A percentile compares a stretch with the other conserved stretches of the same genome.
These are phyloP conservation scores for Hemicrepidius hirtus DNA, from an alignment of 2,888 invertebrate genomes.

Conservation along the genomic window DNA sequence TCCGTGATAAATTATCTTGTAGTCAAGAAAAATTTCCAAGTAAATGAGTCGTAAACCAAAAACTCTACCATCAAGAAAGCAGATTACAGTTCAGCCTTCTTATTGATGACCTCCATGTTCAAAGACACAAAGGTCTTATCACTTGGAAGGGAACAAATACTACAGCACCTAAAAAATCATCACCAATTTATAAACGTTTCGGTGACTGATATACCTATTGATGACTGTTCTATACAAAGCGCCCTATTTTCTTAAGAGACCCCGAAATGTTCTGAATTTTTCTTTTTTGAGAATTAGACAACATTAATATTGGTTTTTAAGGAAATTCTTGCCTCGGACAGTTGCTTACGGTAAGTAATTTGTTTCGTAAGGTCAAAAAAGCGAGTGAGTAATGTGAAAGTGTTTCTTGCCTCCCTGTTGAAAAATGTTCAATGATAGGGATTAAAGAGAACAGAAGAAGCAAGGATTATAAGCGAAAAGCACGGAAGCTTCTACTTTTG, in stretches of 20 bases:
- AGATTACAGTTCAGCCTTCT: slow-evolving; percentile 70
- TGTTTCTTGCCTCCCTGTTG: slow-evolving; percentile 46
- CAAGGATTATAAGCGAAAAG: slow-evolving; percentile 34
- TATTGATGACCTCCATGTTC: slow-evolving; percentile 71
- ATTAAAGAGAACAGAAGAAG: slow-evolving; percentile 37
- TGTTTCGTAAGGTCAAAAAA: slow-evolving; percentile 50
- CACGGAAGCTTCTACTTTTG: slow-evolving; percentile 34
- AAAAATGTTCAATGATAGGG: slow-evolving; percentile 47
- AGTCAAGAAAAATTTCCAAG: slow-evolving; percentile 57
- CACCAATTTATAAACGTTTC: slow-evolving; percentile 66
- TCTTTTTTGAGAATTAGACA: slow-evolving; percentile 56
- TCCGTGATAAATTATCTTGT: slow-evolving; percentile 45
- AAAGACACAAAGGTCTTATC: slow-evolving; percentile 72
- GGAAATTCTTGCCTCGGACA: slow-evolving; percentile 49
- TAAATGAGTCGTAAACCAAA: slow-evolving; percentile 71
- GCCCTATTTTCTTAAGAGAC: slow-evolving; percentile 65
- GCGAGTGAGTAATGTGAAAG: slow-evolving; percentile 42
- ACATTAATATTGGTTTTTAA: slow-evolving; percentile 50
- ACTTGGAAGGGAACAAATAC: slow-evolving; percentile 70
- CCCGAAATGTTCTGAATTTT: slow-evolving; percentile 59
- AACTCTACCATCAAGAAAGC: slow-evolving; percentile 69
- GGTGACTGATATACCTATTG: slow-evolving; percentile 71
- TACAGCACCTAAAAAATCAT: slow-evolving; percentile 69
- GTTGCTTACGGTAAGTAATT: slow-evolving; percentile 49
- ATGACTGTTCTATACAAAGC: slow-evolving; percentile 69